phyloP scores from a whole-genome alignment of 1,140 invertebrate genomes.

The Cyrtorhinus lividipennis region DNA sequence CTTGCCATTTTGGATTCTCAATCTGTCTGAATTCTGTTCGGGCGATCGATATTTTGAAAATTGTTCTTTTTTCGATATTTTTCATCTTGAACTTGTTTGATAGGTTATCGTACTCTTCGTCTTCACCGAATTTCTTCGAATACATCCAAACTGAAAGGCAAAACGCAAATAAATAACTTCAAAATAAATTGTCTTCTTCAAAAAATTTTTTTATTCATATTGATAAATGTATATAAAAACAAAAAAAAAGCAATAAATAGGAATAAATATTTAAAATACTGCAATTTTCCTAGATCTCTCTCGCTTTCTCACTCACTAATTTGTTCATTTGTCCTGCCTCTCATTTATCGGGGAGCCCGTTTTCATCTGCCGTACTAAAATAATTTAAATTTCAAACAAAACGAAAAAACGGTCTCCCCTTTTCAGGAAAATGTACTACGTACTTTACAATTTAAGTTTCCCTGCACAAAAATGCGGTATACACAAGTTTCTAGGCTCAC shows the following conservation, averaged over 20 bases:
- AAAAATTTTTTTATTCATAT: not conserved
- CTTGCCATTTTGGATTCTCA: too few species aligned
- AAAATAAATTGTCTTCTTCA: not conserved
- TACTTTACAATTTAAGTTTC: too few species aligned
- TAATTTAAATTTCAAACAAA: not conserved
- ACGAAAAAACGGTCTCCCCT: not conserved
- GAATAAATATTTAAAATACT: constrained; percentile 19
- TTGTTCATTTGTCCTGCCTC: not conserved
- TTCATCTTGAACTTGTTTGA: too few species aligned
- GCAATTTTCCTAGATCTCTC: constrained; percentile 12
- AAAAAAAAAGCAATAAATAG: constrained; percentile 18
- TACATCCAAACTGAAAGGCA: too few species aligned
- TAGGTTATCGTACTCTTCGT: too few species aligned
- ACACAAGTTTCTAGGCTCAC: too few species aligned
- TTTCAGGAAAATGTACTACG: not conserved
- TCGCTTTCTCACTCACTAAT: not conserved
- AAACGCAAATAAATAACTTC: too few species aligned
- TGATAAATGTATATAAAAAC: constrained; percentile 1
- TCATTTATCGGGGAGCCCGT: not conserved
- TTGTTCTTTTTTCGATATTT: too few species aligned
- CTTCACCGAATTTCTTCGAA: too few species aligned
- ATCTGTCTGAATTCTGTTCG: too few species aligned
- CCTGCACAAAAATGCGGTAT: too few species aligned
- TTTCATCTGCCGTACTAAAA: not conserved
- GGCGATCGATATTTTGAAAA: too few species aligned